Evolutionary conservation across 53 echinoderm and acorn worm genomes (phyloP).

Genomic region (Mesocentrotus franciscanus): DNA sequence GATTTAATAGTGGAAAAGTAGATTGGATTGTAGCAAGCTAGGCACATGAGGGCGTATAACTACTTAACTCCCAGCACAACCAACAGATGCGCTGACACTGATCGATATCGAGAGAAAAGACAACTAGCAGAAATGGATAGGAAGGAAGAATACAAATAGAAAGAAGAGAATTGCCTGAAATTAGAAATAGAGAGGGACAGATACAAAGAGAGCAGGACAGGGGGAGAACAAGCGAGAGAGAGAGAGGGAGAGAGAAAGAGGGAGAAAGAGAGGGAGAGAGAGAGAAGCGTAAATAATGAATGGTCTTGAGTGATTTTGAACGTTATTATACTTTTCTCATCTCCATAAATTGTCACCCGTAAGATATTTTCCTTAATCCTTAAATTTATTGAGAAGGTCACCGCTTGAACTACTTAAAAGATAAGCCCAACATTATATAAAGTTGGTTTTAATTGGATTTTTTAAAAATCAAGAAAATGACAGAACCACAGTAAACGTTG

Average conservation of each 20-base stretch:
- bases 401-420: not conserved
- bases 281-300: not conserved
- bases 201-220: not conserved
- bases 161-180: not conserved
- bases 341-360: slow-evolving; percentile 5
- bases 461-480: no score
- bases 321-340: not conserved
- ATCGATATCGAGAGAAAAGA: slow-evolving; percentile 18
- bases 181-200: not conserved
- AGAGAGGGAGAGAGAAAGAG: not conserved
- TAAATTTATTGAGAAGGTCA: not conserved
- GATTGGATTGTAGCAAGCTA: slow-evolving; percentile 27
- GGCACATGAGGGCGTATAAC: slow-evolving; percentile 43
- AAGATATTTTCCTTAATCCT: not conserved
- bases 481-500: no score
- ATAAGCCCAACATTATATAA: no score
- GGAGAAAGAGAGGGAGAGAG: not conserved
- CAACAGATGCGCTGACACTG: not conserved
- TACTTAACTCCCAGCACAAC: not conserved
- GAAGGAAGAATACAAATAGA: not conserved
- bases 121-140: not conserved
- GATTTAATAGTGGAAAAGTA: slow-evolving; percentile 21
- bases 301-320: not conserved
- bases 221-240: not conserved
- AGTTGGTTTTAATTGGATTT: no score